Conservation (phyloP, 2,113 vertebrate species). For the Alectura lathami region DNA sequence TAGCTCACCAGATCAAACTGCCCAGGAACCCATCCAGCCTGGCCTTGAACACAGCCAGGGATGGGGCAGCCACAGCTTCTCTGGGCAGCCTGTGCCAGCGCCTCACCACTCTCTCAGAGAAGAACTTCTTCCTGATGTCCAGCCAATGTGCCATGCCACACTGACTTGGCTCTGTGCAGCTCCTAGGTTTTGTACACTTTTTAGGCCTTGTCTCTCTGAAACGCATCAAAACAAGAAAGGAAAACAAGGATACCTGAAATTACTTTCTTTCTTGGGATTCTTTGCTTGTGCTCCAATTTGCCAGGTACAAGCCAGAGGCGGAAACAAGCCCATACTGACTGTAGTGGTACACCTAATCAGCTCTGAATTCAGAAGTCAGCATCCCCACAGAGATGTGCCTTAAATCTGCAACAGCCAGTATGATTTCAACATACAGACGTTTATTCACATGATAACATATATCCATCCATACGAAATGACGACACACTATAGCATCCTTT, state of each 20-base stretch:
- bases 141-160: no score
- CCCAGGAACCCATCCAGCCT: no score
- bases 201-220: background rate
- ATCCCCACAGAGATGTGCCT: background rate
- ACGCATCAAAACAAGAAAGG: background rate
- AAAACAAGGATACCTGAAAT: background rate
- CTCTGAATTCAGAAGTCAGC: background rate
- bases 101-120: no score
- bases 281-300: background rate
- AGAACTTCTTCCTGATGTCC: no score
- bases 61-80: no score
- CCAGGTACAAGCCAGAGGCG: background rate
- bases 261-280: background rate
- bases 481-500: background rate
- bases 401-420: background rate
- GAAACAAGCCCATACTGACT: background rate
- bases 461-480: no score
- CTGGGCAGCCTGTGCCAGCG: no score
- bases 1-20: no score
- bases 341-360: background rate
- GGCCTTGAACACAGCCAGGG: no score
- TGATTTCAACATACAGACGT: background rate
- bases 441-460: accelerated
- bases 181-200: background rate
- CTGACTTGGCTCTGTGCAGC: background rate